Evolutionary conservation across 2,797 vertebrate genomes (phyloP).

Genomic region (Lates japonicus): DNA sequence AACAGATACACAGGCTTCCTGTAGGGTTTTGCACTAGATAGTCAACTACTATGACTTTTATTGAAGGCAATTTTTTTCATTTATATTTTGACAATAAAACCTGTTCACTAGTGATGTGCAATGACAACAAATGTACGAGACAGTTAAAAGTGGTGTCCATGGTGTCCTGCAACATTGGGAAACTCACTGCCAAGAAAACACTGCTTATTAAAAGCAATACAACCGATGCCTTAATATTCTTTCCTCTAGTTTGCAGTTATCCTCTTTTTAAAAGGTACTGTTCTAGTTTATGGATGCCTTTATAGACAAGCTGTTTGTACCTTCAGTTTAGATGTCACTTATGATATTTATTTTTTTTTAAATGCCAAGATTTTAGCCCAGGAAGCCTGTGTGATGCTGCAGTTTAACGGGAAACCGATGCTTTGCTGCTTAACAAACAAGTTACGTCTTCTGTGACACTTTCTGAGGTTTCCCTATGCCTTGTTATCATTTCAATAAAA

Average conservation of each 20-base stretch:
- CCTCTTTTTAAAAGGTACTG: constrained; percentile 47
- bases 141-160: constrained; percentile 13
- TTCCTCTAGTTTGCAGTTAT: constrained; percentile 44
- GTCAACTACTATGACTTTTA: constrained; percentile 19
- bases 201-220: constrained; percentile 53
- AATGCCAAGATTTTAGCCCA: constrained; percentile 20
- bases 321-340: constrained; percentile 28
- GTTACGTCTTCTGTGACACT: constrained; percentile 27
- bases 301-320: constrained; percentile 36
- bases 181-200: constrained; percentile 58
- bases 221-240: constrained; percentile 66
- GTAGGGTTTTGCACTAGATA: constrained; percentile 53
- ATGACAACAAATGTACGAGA: constrained; percentile 17
- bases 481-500: constrained; percentile 70
- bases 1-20: constrained; percentile 38
- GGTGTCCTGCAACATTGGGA: constrained; percentile 15
- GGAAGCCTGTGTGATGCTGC: constrained; percentile 42
- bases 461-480: constrained; percentile 35
- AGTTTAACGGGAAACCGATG: constrained; percentile 27
- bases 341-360: constrained; percentile 54
- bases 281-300: constrained; percentile 20
- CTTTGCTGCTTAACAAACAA: constrained; percentile 60
- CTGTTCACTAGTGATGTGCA: constrained; percentile 35
- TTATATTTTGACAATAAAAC: constrained; percentile 38
- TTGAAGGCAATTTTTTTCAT: constrained; percentile 10